Percentiles rank a stretch among this genome's conserved stretches.
phyloP scores from a whole-genome alignment of 2,113 vertebrate species.

The Scopus umbretta region DNA sequence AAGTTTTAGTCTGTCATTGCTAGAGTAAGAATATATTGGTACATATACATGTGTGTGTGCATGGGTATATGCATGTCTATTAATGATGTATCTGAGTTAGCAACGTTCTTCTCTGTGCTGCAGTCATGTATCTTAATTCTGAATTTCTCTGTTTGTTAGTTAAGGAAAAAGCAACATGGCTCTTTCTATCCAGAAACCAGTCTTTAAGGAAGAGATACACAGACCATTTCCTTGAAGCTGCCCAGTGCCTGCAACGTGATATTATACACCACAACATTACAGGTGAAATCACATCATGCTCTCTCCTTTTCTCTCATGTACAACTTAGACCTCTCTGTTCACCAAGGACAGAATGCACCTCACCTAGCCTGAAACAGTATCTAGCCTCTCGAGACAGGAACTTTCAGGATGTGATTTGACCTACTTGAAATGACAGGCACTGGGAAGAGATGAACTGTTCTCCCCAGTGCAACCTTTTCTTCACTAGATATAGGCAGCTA shows the following conservation, averaged over 20 bases:
- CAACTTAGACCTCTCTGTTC: not conserved
- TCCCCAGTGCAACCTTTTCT: not conserved
- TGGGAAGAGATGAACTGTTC: not conserved
- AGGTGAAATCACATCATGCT: slow-evolving; percentile 39
- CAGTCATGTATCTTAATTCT: not conserved
- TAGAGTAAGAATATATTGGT: not conserved
- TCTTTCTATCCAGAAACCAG: slow-evolving; percentile 74
- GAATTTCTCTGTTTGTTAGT: slow-evolving; percentile 14
- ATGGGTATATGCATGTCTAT: not conserved
- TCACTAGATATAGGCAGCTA: not conserved
- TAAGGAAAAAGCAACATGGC: slow-evolving; percentile 66
- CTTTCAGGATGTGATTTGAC: not conserved
- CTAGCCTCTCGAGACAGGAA: not conserved
- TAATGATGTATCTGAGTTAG: not conserved
- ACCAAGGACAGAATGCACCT: not conserved
- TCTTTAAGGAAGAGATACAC: slow-evolving; percentile 70
- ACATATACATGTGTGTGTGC: too few relatives aligned
- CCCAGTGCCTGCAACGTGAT: slow-evolving; percentile 64
- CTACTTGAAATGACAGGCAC: not conserved
- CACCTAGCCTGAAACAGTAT: not conserved
- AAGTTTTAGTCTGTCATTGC: not conserved
- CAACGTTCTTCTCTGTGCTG: not conserved
- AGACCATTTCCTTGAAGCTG: slow-evolving; percentile 53
- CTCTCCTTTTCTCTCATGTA: not conserved
- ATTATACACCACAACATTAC: slow-evolving; percentile 60